Evolutionary conservation across 2,888 invertebrate species (phyloP).

Genomic region (Chrysolina haemoptera): DNA sequence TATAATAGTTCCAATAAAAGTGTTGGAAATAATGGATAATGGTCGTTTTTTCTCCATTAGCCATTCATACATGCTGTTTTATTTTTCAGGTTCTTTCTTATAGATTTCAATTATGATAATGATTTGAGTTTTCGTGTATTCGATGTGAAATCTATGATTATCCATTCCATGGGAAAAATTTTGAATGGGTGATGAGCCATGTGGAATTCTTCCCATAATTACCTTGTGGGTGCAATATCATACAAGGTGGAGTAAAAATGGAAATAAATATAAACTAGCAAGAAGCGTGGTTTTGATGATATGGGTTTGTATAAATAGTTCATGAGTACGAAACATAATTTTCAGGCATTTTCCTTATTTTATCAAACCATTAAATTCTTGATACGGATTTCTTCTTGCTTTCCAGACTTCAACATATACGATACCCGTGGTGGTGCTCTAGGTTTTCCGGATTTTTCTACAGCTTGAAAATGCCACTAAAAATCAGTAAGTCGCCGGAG

Average conservation of each 20-base stretch:
- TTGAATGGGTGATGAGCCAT: background rate
- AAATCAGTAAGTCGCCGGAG: no score
- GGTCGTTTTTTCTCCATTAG: conserved; percentile 4
- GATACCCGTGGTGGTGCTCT: no score
- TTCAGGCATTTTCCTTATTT: no score
- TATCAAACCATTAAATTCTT: no score
- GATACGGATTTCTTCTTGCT: no score
- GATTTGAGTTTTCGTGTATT: background rate
- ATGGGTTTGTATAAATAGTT: no score
- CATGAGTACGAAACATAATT: no score
- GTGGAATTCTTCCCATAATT: background rate
- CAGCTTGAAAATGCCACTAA: no score
- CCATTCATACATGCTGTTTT: background rate
- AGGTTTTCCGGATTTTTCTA: no score
- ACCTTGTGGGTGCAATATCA: conserved; percentile 4
- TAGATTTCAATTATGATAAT: conserved; percentile 17
- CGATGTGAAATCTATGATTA: conserved; percentile 17
- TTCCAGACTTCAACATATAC: no score
- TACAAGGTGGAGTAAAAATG: background rate
- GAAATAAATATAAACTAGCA: no score
- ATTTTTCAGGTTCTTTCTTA: conserved; percentile 4
- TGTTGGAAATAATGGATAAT: conserved; percentile 14
- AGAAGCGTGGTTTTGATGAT: no score
- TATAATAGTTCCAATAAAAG: conserved; percentile 19
- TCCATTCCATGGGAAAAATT: conserved; percentile 6